phyloP scores from a whole-genome alignment of 2,797 vertebrate genomes.

The Taeniopygia guttata region DNA sequence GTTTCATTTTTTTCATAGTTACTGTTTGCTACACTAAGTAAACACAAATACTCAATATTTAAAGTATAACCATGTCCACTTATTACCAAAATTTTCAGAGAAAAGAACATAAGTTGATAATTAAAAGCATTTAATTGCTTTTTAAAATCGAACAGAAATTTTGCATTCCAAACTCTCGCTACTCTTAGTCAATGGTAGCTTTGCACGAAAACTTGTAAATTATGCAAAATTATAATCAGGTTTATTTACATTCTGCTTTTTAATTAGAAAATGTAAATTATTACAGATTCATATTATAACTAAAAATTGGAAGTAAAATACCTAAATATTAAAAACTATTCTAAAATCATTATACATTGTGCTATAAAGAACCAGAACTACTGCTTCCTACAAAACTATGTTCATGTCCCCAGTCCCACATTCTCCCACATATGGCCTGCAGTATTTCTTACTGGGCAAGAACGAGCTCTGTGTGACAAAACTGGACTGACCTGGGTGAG shows the following conservation, averaged over 20 bases:
- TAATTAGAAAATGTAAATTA: not conserved
- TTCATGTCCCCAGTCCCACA: not conserved
- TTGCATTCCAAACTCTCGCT: not conserved
- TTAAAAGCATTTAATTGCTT: not conserved
- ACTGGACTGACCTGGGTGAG: not conserved
- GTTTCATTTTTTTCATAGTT: not conserved
- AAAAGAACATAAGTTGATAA: not conserved
- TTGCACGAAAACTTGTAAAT: not conserved
- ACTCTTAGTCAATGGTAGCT: not conserved
- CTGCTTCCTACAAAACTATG: not conserved
- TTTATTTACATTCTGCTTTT: not conserved
- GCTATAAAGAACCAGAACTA: not conserved
- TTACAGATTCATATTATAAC: not conserved
- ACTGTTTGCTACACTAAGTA: not conserved
- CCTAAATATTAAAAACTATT: not conserved
- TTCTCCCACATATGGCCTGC: not conserved
- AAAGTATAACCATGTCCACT: not conserved
- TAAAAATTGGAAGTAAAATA: not conserved
- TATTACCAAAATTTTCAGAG: not conserved
- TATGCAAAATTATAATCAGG: not conserved
- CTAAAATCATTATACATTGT: not conserved
- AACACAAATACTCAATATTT: not conserved
- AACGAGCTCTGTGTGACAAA: not conserved
- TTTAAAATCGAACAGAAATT: not conserved
- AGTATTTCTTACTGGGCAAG: not conserved